A percentile compares a stretch with the other conserved stretches of the same genome.
These are phyloP conservation scores for Myocastor coypus DNA, from an alignment of 2,113 vertebrate genomes.

Conservation along the genomic window DNA sequence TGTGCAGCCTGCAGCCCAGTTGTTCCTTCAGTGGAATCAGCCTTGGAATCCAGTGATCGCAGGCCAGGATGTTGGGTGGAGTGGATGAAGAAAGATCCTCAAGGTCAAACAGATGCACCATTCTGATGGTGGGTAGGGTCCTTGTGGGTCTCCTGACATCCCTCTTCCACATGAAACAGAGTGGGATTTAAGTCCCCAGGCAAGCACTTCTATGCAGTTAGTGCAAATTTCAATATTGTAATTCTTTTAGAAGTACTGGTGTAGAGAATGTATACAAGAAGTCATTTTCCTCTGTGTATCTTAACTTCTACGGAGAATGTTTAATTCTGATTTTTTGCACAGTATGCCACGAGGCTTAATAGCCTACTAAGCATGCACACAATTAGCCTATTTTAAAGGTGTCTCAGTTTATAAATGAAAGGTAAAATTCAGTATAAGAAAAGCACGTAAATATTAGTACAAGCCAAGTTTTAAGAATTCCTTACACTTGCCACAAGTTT, in stretches of 20 bases:
- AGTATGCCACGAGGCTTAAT: neutral
- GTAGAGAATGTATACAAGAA: constrained; percentile 30
- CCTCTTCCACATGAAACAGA: constrained; percentile 6
- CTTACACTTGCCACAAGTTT: neutral
- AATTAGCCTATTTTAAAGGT: constrained; percentile 22
- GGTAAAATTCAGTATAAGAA: neutral
- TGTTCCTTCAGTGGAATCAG: neutral
- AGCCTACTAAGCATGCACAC: neutral
- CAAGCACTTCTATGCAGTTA: constrained; percentile 49
- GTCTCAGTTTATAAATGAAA: constrained; percentile 10
- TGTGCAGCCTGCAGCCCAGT: neutral
- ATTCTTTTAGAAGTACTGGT: neutral
- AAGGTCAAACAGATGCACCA: neutral
- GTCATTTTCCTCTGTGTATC: constrained; percentile 11
- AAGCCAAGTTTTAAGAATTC: neutral
- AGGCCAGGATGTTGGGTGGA: constrained; percentile 7
- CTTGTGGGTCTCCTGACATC: neutral
- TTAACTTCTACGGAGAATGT: constrained; percentile 47
- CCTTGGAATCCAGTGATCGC: neutral
- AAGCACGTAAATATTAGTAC: neutral
- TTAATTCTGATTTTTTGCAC: constrained; percentile 30
- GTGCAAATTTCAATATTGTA: constrained; percentile 29
- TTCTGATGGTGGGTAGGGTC: neutral
- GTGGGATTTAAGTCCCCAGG: constrained; percentile 43
- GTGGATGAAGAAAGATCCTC: constrained; percentile 23